Base-by-base conservation (phyloP, 2,888 invertebrate genomes). In the Conus canariensis region DNA sequence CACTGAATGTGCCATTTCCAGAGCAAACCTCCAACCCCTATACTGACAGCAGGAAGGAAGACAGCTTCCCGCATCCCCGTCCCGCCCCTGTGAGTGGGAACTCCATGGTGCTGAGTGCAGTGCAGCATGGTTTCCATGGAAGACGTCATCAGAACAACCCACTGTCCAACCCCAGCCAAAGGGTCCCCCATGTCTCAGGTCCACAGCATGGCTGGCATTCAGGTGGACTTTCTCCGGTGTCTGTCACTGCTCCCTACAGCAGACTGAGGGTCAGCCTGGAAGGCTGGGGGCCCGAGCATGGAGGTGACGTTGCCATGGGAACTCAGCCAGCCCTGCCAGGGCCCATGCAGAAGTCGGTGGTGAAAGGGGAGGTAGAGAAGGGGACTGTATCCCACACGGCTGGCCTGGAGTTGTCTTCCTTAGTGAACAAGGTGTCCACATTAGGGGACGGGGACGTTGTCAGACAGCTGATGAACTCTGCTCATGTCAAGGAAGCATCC, bases 271-370 rank as follows among this genome's bases (percentile, higher is more conserved):
- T 60, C 19, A 45, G 25, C 19, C 19, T 45, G 9, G 64, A 86
- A 8, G 67, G 67, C 6, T 60, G 60, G 45, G 67, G 86, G 60
- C 9, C 19, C 3, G 60, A 64, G 30, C 64, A 64, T 30, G 86
- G 86, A 19, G 86, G 67, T 5, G 86, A 86, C 10, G 86, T 64
- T 25, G 67, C 67, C 86, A 64, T 67, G 64, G 86, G 67, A 67
- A 30, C 86, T 7, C 45, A 25, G 8, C 16, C 86, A 1, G 10
- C 60, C 14, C 67, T 86, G 86, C 25, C 30, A 3, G 45, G 45
- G 8, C 3, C 67, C 19, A 8, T 67, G 64, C 86, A 86, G 67
- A 19, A 19, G 16, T 16, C 16, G 25, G 14, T 67, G 30, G 6
- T 64, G 67, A 86, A 86, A 45, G 86, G 25, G 10, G 67, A 45